These are phyloP conservation scores for Eriocheir sinensis DNA, from an alignment of 1,140 invertebrate genomes.

Conservation along the genomic window DNA sequence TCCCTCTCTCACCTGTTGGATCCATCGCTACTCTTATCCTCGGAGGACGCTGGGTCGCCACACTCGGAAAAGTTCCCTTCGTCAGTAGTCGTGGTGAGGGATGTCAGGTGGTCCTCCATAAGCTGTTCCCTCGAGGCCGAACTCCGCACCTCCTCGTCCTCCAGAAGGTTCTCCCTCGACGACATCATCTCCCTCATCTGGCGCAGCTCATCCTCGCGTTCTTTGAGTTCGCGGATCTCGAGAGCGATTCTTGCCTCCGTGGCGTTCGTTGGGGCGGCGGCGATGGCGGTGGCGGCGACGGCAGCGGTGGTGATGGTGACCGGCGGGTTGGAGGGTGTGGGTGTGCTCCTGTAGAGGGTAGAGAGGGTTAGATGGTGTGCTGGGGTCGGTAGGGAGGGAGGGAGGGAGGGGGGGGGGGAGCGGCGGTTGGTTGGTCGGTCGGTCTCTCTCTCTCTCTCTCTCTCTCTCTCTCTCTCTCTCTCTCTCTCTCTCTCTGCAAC, in stretches of 20 bases:
- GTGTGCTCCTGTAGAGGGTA: conserved; percentile 30
- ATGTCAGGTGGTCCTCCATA: conserved; percentile 77
- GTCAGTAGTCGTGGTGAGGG: conserved; percentile 80
- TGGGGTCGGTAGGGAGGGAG: not conserved
- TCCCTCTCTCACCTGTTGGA: conserved; percentile 80
- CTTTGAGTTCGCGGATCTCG: conserved; percentile 82
- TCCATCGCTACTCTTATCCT: conserved; percentile 80
- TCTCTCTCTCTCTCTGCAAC: too few species aligned
- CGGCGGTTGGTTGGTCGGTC: not conserved
- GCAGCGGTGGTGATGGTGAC: conserved; percentile 80
- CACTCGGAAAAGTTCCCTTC: conserved; percentile 82
- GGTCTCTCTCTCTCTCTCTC: not conserved
- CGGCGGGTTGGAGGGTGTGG: conserved; percentile 18
- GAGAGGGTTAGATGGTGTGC: not conserved
- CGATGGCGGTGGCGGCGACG: not conserved
- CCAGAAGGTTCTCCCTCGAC: conserved; percentile 76
- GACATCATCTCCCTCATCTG: conserved; percentile 78
- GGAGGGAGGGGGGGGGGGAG: not conserved
- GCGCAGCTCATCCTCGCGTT: conserved; percentile 83
- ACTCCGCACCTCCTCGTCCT: conserved; percentile 64
- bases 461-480: too few species aligned
- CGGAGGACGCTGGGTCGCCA: conserved; percentile 80
- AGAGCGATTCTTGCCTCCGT: conserved; percentile 83
- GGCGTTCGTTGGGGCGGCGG: conserved; percentile 51
- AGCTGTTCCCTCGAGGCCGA: conserved; percentile 70